Base-by-base conservation (phyloP, 2,113 vertebrate genomes). In the Salvelinus fontinalis region DNA sequence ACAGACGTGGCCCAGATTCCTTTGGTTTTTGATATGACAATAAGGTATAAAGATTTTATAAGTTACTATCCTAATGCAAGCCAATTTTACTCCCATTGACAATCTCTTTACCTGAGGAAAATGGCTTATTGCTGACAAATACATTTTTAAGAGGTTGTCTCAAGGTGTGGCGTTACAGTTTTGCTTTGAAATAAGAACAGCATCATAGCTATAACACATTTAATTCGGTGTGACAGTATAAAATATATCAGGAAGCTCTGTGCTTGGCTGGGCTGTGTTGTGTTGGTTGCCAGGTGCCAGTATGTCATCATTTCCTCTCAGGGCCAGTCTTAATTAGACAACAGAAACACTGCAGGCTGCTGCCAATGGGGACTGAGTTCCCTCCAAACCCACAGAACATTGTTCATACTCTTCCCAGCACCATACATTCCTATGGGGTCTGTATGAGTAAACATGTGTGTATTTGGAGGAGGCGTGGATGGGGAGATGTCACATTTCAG, bases 321-420 rank as follows among this genome's bases (percentile, higher is more conserved):
- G 81, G 75, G 67, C 75, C 69, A 8, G 18, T 60, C 79, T 85
- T 87, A 81, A 89, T 90, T 88, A 84, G 73, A 83, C 84, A 87
- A 85, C 75, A 79, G 65, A 87, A 75, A 83, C 75, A 48, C 27
- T 14, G 75, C 76, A 44, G 70, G 7, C 29, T 71, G 67, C 75
- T 74, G 80, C 80, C 74, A 79, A 68, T 39, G 4, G 80, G 78
- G 69, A 83, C 75, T 9, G 29, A 79, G 83, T 86, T 87, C 83
- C 87, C 85, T 78, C 77, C 59, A 66, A 83, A 75, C 26, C 57
- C 83, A 81, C 57, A 22, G 31, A 73, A 64, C 76, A 87, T 69
- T 80, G 83, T 85, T 75, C 70, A 54, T 57, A 64, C 51, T 81
- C 75, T 71, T 65, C 29, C 57, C 14, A 78, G 65, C 26, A 39